Conservation (phyloP, 2,113 vertebrate species). For the Zeus faber region DNA sequence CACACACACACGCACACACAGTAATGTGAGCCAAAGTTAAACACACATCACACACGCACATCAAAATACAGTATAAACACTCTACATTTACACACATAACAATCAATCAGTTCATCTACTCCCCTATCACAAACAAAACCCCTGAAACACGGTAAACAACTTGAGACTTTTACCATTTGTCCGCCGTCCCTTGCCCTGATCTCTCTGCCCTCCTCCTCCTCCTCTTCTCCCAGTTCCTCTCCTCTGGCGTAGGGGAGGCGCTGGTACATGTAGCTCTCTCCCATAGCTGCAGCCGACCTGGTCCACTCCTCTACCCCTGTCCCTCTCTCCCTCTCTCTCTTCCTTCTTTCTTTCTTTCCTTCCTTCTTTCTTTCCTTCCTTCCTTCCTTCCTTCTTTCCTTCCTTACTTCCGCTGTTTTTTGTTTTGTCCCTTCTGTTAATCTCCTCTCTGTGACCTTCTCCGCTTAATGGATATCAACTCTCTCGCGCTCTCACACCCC, state of each 20-base stretch:
- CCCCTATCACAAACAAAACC: not conserved
- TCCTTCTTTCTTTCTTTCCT: not conserved
- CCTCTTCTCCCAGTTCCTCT: constrained; percentile 52
- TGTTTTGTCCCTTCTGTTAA: no score
- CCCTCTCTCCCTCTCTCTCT: constrained; percentile 5
- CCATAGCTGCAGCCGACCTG: constrained; percentile 44
- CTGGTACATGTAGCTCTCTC: constrained; percentile 69
- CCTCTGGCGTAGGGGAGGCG: constrained; percentile 62
- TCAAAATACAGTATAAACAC: constrained; percentile 4
- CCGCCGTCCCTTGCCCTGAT: constrained; percentile 34
- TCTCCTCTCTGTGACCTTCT: no score
- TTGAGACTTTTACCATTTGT: constrained; percentile 58
- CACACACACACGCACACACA: constrained; percentile 3
- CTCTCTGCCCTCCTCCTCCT: constrained; percentile 45
- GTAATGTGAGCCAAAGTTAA: not conserved
- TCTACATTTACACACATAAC: constrained; percentile 5
- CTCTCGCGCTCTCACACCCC: no score
- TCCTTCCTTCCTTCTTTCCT: no score
- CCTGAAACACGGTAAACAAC: constrained; percentile 15
- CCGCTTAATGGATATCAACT: no score
- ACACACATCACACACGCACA: not conserved
- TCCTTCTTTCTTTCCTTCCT: not conserved
- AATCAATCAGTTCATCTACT: no score
- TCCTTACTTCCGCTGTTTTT: no score
- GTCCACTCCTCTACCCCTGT: not conserved